These are phyloP conservation scores for Chrysocyon brachyurus DNA, from an alignment of 2,797 vertebrate species.

Conservation along the genomic window DNA sequence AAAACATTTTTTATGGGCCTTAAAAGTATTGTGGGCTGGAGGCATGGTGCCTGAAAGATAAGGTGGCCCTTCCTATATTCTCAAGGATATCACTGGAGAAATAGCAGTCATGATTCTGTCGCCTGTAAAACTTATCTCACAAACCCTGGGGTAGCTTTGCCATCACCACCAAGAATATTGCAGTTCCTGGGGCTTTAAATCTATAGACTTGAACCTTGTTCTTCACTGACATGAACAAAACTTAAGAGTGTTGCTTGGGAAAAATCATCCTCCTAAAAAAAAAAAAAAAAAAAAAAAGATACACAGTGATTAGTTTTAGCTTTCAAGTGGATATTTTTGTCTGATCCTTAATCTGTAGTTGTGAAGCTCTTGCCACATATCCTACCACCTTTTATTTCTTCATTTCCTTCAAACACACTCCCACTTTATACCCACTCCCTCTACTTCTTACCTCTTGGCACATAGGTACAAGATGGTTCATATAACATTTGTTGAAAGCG, in stretches of 20 bases:
- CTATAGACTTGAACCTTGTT: not conserved
- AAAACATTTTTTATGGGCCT: constrained; percentile 19
- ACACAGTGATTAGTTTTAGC: not conserved
- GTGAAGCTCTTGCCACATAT: not conserved
- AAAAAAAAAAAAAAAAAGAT: not conserved
- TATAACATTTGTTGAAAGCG: not conserved
- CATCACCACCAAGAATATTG: not conserved
- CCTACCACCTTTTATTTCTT: not conserved
- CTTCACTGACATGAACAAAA: not conserved
- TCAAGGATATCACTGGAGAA: not conserved
- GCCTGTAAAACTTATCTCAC: not conserved
- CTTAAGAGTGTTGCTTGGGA: not conserved
- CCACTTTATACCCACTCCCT: not conserved
- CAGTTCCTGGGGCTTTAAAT: not conserved
- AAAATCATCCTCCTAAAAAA: not conserved
- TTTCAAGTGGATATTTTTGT: not conserved
- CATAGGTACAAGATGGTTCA: not conserved
- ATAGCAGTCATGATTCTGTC: not conserved
- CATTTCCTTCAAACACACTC: not conserved
- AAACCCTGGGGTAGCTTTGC: not conserved
- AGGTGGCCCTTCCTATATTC: not conserved
- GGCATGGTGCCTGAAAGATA: not conserved
- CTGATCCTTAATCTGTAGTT: not conserved
- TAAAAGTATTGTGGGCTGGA: not conserved
- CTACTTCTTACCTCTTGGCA: not conserved